Evolutionary conservation across 2,888 invertebrate genomes (phyloP), one percentile per base, ranked within the genome.

Genomic region (Serrognathus titanus): DNA sequence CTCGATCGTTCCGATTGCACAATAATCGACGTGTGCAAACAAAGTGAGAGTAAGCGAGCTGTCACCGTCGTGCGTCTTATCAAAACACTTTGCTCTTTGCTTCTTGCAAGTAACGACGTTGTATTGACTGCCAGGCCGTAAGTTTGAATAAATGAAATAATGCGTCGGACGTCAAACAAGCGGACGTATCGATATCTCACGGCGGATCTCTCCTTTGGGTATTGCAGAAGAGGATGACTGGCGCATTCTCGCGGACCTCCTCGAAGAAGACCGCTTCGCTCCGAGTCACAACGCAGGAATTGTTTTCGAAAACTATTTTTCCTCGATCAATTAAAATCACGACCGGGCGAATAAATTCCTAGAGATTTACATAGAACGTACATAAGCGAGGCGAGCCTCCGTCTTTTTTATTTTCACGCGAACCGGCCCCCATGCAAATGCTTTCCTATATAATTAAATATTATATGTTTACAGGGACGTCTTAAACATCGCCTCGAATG

Each of bases 241-340:
- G 63, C 53, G 51, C 59, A 63, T 63, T 66, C 63, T 62, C 50
- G 12, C 52, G 49, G 66, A 66, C 66, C 66, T 66, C 66, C 66
- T 46, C 55, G 64, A 61, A 65, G 66, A 65, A 56, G 57, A 40
- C 40, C 11, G 10, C 39, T 10, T n/a, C 11, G n/a, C 39, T 10
- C n/a, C 39, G 40, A 11, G 40, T 12, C 5, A 11, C 40, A 40
- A 40, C 1, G 40, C 11, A 40, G 11, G 40, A 13, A 13, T 13
- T 13, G 7, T 11, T 13, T 12, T 13, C 11, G 40, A 40, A 13
- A 11, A 13, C 40, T 11, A 11, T 40, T 13, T 11, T 11, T 40
- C 7, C 3, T 9, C 40, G 40, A 11, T 40, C 12, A 40, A 40
- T 40, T 40, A 40, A 40, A 40, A 40, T 40, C 7, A 12, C 40